phyloP scores from a whole-genome alignment of 2,797 vertebrate species.

The Craterocephalus amniculus region DNA sequence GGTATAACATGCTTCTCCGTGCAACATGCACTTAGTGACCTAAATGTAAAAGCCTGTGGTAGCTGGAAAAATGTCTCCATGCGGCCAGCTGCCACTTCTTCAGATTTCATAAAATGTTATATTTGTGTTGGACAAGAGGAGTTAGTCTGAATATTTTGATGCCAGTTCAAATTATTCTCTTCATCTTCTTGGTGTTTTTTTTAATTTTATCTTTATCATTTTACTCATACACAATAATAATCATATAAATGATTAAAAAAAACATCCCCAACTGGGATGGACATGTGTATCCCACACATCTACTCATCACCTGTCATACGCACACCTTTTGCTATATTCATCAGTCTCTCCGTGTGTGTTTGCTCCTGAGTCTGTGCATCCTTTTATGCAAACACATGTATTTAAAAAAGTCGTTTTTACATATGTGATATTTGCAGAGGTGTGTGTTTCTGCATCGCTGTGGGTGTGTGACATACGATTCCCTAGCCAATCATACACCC shows the following conservation, averaged over 20 bases:
- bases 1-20: constrained; percentile 19
- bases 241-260: not conserved
- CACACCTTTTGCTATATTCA: not conserved
- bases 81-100: constrained; percentile 21
- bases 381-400: not conserved
- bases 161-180: not conserved
- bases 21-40: constrained; percentile 37
- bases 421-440: constrained; percentile 10
- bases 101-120: not conserved
- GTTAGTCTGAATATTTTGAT: not conserved
- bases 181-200: not conserved
- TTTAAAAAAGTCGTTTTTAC: constrained; percentile 2
- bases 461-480: constrained; percentile 73
- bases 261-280: not conserved
- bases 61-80: constrained; percentile 42
- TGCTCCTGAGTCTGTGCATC: no score
- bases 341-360: not conserved
- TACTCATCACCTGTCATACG: constrained; percentile 31
- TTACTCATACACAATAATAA: not conserved
- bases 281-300: not conserved
- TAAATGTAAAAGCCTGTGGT: constrained; percentile 12
- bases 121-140: not conserved
- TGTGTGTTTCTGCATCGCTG: constrained; percentile 49
- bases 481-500: constrained; percentile 74
- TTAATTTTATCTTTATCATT: constrained; percentile 1